phyloP scores from a whole-genome alignment of 2,113 vertebrate species.

The Nesoenas mayeri region DNA sequence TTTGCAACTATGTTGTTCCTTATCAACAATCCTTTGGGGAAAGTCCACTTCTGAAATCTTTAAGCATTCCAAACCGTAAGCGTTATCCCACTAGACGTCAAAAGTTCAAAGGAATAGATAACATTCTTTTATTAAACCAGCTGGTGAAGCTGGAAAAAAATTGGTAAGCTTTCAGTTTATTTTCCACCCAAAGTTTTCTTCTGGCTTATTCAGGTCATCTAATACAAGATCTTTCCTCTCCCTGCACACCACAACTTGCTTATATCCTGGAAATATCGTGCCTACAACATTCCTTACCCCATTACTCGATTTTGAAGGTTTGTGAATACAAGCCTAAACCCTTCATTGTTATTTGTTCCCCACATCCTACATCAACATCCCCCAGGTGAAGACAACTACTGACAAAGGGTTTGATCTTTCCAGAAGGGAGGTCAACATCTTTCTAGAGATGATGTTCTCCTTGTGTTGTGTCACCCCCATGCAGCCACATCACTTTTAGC shows the following conservation, averaged over 20 bases:
- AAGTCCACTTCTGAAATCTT: not conserved
- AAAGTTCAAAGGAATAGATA: not conserved
- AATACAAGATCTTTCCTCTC: not conserved
- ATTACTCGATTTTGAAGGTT: not conserved
- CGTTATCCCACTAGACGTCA: not conserved
- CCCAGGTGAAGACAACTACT: not conserved
- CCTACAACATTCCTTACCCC: not conserved
- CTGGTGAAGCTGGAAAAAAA: not conserved
- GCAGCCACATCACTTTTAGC: not conserved
- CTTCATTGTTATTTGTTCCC: not conserved
- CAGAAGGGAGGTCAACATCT: not conserved
- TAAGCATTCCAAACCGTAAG: not conserved
- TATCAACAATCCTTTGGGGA: not conserved
- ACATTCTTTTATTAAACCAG: not conserved
- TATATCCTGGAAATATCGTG: not conserved
- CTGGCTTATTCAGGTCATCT: not conserved
- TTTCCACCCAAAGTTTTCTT: slow-evolving; percentile 14
- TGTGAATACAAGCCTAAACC: not conserved
- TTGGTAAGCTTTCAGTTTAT: not conserved
- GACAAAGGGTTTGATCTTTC: not conserved
- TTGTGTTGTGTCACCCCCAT: not conserved
- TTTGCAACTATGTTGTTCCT: not conserved
- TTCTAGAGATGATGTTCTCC: not conserved
- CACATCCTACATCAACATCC: not conserved
- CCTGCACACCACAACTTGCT: not conserved